Base-by-base conservation (phyloP, 2,888 invertebrate species). In the Pardosa pseudoannulata region DNA sequence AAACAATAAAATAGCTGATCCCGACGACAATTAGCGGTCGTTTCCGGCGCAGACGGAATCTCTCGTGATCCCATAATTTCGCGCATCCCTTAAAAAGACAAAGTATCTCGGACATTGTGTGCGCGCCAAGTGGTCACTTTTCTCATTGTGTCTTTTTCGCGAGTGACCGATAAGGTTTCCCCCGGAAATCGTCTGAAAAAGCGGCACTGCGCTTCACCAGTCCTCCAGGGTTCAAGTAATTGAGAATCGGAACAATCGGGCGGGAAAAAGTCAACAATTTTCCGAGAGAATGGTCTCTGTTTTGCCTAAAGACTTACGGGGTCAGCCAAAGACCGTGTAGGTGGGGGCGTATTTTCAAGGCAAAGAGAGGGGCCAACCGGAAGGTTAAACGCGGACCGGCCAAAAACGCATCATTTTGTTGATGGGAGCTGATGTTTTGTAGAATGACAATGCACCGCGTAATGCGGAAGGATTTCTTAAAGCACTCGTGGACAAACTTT, bases 151-250 rank as follows among this genome's bases (percentile, higher is more conserved):
- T 23, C 56, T 56, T 23, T 56, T 56, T 11, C 56, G 23, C 56
- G 56, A 56, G 56, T 56, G 56, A 56, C 56, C 56, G 56, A 56
- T 56, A 56, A 56, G 56, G 23, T 56, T 19, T 56, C 56, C 46
- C 56, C 56, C 13, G 56, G 16, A 56, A 56, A 16, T 16, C 13
- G 3, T 56, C 23, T 16, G 16, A 46, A 46, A 56, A 56, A 56
- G 56, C 56, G 56, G 56, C 56, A 56, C 56, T 56, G 23, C 56
- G 56, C 56, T 56, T 56, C 56, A 56, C 56, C 56, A 56, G 56
- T 56, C 56, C 56, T 23, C 19, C n/a, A 36, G 56, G 23, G 56
- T 56, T 56, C 56, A 56, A 23, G 56, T 56, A 56, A 56, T 56
- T 56, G 56, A 56, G 56, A 56, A 56, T 16, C 1, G 56, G 23